These are phyloP conservation scores for Drosophila nannoptera DNA, from an alignment of 1,140 invertebrate species.

Conservation along the genomic window DNA sequence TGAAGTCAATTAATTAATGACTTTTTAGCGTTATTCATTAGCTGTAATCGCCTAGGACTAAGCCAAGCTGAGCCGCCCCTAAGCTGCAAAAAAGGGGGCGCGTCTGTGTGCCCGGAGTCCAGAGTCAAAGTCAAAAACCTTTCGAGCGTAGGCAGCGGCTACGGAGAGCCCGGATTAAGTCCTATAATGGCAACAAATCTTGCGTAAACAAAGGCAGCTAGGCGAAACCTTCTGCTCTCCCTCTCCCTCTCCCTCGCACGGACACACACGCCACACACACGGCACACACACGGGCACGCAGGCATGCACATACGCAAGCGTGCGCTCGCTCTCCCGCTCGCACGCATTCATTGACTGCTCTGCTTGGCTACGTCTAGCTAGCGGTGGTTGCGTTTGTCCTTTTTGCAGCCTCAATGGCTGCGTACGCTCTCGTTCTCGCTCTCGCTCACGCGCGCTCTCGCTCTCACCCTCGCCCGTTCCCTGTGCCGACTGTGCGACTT, in stretches of 20 bases:
- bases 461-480: slow-evolving; percentile 6
- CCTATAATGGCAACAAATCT: slow-evolving; percentile 74
- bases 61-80: slow-evolving; percentile 35
- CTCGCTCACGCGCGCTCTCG: slow-evolving; percentile 1
- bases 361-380: slow-evolving; percentile 7
- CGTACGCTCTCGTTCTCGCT: slow-evolving; percentile 6
- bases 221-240: slow-evolving; percentile 49
- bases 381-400: slow-evolving; percentile 40
- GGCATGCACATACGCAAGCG: too few species aligned
- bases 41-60: slow-evolving; percentile 60
- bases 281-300: not conserved
- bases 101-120: slow-evolving; percentile 25
- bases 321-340: not conserved
- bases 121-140: slow-evolving; percentile 69
- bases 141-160: slow-evolving; percentile 48
- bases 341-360: slow-evolving; percentile 6
- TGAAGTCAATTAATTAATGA: slow-evolving; percentile 70
- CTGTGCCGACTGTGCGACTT: not conserved
- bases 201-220: slow-evolving; percentile 72
- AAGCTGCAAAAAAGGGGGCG: slow-evolving; percentile 40
- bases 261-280: slow-evolving; percentile 1
- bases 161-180: slow-evolving; percentile 64
- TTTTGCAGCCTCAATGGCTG: slow-evolving; percentile 48
- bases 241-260: slow-evolving; percentile 33
- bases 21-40: slow-evolving; percentile 72